Evolutionary conservation across 2,113 vertebrate species (phyloP), one percentile per base, ranked within the genome.

Genomic region (Setophaga coronata): DNA sequence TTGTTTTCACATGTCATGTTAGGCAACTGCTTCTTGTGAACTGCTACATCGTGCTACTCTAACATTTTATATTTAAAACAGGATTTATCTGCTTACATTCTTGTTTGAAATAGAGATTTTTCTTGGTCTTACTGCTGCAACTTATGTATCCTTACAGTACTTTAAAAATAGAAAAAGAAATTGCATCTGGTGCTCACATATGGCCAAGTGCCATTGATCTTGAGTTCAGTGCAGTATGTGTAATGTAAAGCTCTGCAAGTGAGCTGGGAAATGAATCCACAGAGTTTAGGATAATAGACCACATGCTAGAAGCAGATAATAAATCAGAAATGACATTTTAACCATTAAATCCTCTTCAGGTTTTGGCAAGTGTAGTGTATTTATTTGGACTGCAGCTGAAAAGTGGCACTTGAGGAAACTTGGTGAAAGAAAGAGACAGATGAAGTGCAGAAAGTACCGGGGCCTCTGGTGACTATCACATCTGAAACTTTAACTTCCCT

Each of bases 251-350:
- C 2, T 0, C 79, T 93, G 88, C 71, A 67, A 80, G 60, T 54
- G 60, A 94, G 81, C 67, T 94, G 42, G 89, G 57, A 94, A 92
- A 84, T 45, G 36, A 90, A 60, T 45, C 43, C 64, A 25, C 28
- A 38, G 76, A 58, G 69, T 78, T 89, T 36, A 71, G 90, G 85
- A 53, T 93, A 94, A 67, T 78, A 87, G 57, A 91, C 82, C 62
- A 73, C 73, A 38, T 84, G 69, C 40, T 90, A 57, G 72, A 88
- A 90, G 76, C 69, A 78, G 89, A 73, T 90, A 78, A 82, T 94
- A 96, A 97, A 95, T 96, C 83, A 76, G 77, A 95, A 97, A 62
- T 87, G 60, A 91, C 73, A 51, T 87, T 96, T 97, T 87, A 92
- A 87, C 83, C 26, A 23, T 60, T 25, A 97, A 95, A 96, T 90